A percentile compares a stretch with the other conserved stretches of the same genome.
These are phyloP conservation scores for Miltochrista miniata DNA, from an alignment of 2,888 invertebrate genomes.

Conservation along the genomic window DNA sequence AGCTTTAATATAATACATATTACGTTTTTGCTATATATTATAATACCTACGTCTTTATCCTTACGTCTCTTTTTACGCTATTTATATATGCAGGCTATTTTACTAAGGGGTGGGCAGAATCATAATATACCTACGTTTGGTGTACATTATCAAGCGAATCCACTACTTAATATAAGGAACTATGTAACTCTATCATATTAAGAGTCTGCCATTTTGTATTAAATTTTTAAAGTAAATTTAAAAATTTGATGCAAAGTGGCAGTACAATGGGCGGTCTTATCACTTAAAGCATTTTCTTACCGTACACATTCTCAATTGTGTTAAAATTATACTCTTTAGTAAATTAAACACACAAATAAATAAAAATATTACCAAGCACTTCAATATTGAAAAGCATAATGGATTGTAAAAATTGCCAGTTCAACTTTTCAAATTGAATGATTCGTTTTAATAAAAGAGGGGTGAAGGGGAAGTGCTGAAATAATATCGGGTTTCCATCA, in stretches of 20 bases:
- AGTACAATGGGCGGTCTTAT: too few species aligned
- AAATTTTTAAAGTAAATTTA: too few species aligned
- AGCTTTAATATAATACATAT: conserved; percentile 2
- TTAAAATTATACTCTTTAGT: not conserved
- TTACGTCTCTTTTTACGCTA: too few species aligned
- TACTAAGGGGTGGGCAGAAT: too few species aligned
- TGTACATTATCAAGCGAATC: too few species aligned
- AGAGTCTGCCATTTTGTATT: too few species aligned
- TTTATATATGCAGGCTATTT: too few species aligned
- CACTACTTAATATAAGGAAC: too few species aligned
- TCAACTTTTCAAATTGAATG: conserved; percentile 44
- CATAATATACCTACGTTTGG: too few species aligned
- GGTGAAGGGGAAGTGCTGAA: conserved; percentile 13
- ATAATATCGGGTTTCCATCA: conserved; percentile 25
- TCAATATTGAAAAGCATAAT: conserved; percentile 23
- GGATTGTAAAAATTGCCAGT: conserved; percentile 39
- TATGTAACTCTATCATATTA: too few species aligned
- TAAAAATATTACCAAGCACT: conserved; percentile 5
- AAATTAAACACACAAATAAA: not conserved
- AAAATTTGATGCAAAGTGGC: too few species aligned
- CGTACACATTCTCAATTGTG: not conserved
- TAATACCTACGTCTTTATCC: not conserved
- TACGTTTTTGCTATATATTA: not conserved
- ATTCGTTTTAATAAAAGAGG: conserved; percentile 38
- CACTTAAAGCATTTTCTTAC: too few species aligned